Conservation (phyloP, 2,797 vertebrate genomes). For the Hypotaenidia philippensis region DNA sequence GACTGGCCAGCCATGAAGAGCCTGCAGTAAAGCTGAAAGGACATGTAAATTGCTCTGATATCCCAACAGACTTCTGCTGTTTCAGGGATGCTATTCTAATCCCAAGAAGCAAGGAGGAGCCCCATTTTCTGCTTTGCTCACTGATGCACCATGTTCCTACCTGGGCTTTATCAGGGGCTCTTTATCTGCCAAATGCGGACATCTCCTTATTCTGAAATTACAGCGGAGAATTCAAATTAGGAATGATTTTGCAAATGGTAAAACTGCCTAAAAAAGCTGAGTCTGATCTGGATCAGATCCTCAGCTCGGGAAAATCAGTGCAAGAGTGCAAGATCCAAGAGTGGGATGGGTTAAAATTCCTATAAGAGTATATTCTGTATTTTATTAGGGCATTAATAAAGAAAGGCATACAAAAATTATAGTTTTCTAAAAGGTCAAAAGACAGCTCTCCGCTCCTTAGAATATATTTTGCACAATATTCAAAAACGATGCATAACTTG, state of each 20-base stretch:
- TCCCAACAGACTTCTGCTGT: slow-evolving; percentile 49
- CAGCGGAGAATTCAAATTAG: slow-evolving; percentile 17
- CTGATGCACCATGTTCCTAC: background rate
- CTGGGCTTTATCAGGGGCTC: background rate
- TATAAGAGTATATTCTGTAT: background rate
- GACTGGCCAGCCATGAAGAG: slow-evolving; percentile 70
- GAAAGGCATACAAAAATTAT: slow-evolving; percentile 24
- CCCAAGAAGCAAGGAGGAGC: slow-evolving; percentile 38
- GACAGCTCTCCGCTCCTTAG: slow-evolving; percentile 2
- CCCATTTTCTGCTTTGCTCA: slow-evolving; percentile 36
- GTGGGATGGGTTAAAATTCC: slow-evolving; percentile 1
- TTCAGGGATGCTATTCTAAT: slow-evolving; percentile 62
- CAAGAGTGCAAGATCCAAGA: background rate
- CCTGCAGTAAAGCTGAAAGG: slow-evolving; percentile 68
- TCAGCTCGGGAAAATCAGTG: background rate
- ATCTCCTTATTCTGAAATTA: background rate
- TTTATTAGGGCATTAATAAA: slow-evolving; percentile 47
- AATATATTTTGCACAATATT: slow-evolving; percentile 41
- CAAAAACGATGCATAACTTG: slow-evolving; percentile 14
- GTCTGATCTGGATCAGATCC: background rate
- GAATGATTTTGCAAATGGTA: background rate
- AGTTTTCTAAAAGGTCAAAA: slow-evolving; percentile 53
- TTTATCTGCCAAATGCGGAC: background rate
- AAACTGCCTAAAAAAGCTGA: slow-evolving; percentile 19
- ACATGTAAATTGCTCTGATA: slow-evolving; percentile 69